Evolutionary conservation across 2,888 invertebrate species (phyloP).

Genomic region (Phoronis australis): DNA sequence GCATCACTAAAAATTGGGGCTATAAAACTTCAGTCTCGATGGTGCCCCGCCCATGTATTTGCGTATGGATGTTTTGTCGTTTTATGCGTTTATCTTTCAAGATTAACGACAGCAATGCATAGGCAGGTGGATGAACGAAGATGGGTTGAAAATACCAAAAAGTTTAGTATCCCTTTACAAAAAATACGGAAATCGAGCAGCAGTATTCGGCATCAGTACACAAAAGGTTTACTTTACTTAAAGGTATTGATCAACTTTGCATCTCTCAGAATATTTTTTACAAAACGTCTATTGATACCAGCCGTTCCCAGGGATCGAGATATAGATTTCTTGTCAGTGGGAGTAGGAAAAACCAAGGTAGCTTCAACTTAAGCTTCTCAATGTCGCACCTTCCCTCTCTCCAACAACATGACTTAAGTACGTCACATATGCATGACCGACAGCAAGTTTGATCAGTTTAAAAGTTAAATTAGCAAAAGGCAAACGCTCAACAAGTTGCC

Average conservation of each 20-base stretch:
- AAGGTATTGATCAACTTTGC: constrained; percentile 2
- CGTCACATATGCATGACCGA: constrained; percentile 1
- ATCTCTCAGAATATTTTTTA: neutral
- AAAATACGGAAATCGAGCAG: too few species aligned
- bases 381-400: neutral
- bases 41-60: too few species aligned
- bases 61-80: too few species aligned
- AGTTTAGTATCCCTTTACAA: too few species aligned
- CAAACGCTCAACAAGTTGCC: neutral
- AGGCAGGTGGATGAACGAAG: too few species aligned
- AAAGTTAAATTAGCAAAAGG: constrained; percentile 1
- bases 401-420: constrained; percentile 5
- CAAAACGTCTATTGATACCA: constrained; percentile 3
- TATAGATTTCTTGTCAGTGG: neutral
- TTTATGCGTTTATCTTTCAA: too few species aligned
- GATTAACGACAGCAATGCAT: too few species aligned
- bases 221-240: neutral
- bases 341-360: constrained; percentile 1
- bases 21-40: too few species aligned
- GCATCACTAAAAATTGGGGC: too few species aligned
- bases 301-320: constrained; percentile 4
- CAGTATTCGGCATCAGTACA: neutral
- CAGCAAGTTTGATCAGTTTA: neutral
- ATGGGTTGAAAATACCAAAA: too few species aligned
- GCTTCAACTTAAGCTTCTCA: constrained; percentile 1